phyloP scores from a whole-genome alignment of 2,797 vertebrate genomes.

The Nyctalus aviator region DNA sequence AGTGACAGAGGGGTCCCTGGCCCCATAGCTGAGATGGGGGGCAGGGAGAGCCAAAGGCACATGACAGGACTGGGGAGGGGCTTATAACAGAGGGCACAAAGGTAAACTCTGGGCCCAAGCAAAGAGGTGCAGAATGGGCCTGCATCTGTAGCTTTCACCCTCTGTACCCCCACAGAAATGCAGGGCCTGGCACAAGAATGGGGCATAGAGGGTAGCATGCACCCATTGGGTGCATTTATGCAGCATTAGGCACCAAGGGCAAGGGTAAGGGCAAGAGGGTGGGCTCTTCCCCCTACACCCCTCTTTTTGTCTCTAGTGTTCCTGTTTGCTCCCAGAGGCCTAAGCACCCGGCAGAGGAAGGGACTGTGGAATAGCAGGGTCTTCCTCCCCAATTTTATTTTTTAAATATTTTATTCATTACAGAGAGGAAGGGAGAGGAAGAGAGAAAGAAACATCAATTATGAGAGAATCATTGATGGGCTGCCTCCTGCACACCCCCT shows the following conservation, averaged over 20 bases:
- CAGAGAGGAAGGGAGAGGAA: too few relatives aligned
- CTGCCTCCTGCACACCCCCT: too few relatives aligned
- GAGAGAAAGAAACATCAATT: too few relatives aligned
- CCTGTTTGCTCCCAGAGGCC: slow-evolving; percentile 79
- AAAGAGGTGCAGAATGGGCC: slow-evolving; percentile 47
- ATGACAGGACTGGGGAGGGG: slow-evolving; percentile 12
- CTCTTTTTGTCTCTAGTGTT: slow-evolving; percentile 85
- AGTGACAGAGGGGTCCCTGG: slow-evolving; percentile 62
- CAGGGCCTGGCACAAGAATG: slow-evolving; percentile 43
- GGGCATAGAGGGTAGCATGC: slow-evolving; percentile 15
- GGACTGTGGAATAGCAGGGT: slow-evolving; percentile 7
- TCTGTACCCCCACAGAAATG: slow-evolving; percentile 47
- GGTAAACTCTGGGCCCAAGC: slow-evolving; percentile 46
- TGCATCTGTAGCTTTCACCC: slow-evolving; percentile 58
- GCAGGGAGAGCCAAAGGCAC: slow-evolving; percentile 78
- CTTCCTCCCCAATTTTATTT: background rate
- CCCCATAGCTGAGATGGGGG: slow-evolving; percentile 80
- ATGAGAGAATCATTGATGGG: too few relatives aligned
- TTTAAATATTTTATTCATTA: too few relatives aligned
- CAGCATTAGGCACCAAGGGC: slow-evolving; percentile 67
- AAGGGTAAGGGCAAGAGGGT: slow-evolving; percentile 52
- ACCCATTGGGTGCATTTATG: slow-evolving; percentile 27
- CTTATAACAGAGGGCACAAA: slow-evolving; percentile 54
- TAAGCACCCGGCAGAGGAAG: slow-evolving; percentile 75
- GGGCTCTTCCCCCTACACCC: slow-evolving; percentile 3